phyloP scores from a whole-genome alignment of 2,113 vertebrate genomes.

The Glaucidium brasilianum region DNA sequence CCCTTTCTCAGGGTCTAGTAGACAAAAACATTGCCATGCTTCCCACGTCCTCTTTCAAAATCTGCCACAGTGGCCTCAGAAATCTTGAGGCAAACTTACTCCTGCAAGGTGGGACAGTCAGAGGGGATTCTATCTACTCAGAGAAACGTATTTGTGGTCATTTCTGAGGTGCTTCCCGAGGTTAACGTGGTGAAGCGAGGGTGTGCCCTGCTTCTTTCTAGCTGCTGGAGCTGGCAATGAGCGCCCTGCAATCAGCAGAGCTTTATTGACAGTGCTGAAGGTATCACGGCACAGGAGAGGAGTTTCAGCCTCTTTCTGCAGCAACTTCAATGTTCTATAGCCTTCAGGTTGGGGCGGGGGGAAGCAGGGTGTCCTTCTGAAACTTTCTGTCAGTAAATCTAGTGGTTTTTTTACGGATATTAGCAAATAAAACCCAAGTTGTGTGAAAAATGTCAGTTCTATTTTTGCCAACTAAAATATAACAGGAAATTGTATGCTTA shows the following conservation, averaged over 20 bases:
- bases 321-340: not conserved
- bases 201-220: not conserved
- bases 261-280: not conserved
- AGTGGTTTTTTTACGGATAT: not conserved
- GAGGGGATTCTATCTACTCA: not conserved
- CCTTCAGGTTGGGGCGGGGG: not conserved
- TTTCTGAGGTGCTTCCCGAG: not conserved
- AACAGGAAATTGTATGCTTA: slow-evolving; percentile 46
- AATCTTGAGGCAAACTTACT: not conserved
- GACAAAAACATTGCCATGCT: not conserved
- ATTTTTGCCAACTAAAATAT: slow-evolving; percentile 31
- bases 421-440: slow-evolving; percentile 32
- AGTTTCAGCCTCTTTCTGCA: not conserved
- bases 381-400: not conserved
- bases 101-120: not conserved
- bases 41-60: not conserved
- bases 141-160: not conserved
- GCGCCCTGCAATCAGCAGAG: not conserved
- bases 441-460: slow-evolving; percentile 22
- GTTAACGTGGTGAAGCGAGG: not conserved
- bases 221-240: not conserved
- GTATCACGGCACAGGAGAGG: not conserved
- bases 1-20: not conserved
- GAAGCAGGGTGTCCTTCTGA: not conserved
- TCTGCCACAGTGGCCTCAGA: not conserved